Percentiles rank a stretch among this genome's conserved stretches.
Conservation (phyloP, 2,113 vertebrate species). For the Nicator chloris region DNA sequence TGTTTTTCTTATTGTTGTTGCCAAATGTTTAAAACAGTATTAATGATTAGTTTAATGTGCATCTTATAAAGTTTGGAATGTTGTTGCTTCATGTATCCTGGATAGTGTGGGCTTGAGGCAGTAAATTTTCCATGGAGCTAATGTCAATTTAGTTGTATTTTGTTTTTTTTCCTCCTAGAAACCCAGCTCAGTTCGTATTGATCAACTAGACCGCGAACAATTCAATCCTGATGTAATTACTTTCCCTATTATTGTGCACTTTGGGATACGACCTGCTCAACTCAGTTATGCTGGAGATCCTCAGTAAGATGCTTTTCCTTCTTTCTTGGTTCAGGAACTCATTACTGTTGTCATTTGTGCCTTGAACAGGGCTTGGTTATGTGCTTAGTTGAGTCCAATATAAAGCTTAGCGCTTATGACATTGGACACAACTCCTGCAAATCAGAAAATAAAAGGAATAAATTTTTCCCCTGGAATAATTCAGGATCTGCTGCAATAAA, state of each 20-base stretch:
- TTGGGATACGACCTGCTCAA: constrained; percentile 96
- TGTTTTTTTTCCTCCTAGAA: constrained; percentile 78
- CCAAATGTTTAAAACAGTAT: background rate
- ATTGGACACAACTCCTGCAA: background rate
- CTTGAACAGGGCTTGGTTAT: background rate
- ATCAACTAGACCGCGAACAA: constrained; percentile 97
- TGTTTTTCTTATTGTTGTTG: background rate
- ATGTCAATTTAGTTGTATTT: constrained; percentile 5
- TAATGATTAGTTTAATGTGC: background rate
- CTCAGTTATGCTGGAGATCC: constrained; percentile 99
- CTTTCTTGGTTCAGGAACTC: background rate
- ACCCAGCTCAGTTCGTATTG: constrained; percentile 98
- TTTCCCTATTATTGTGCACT: constrained; percentile 98
- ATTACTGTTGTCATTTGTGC: background rate
- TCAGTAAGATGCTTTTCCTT: constrained; percentile 85
- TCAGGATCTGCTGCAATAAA: background rate
- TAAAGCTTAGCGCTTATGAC: background rate
- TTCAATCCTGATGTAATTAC: constrained; percentile 98
- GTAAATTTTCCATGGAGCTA: background rate
- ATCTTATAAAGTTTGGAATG: background rate
- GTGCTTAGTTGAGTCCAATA: background rate
- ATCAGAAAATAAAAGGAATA: background rate
- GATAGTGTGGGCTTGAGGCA: background rate
- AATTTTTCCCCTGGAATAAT: background rate
- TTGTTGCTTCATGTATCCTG: background rate